These are phyloP conservation scores for Hiodon alosoides DNA, from an alignment of 2,113 vertebrate genomes.

Conservation along the genomic window DNA sequence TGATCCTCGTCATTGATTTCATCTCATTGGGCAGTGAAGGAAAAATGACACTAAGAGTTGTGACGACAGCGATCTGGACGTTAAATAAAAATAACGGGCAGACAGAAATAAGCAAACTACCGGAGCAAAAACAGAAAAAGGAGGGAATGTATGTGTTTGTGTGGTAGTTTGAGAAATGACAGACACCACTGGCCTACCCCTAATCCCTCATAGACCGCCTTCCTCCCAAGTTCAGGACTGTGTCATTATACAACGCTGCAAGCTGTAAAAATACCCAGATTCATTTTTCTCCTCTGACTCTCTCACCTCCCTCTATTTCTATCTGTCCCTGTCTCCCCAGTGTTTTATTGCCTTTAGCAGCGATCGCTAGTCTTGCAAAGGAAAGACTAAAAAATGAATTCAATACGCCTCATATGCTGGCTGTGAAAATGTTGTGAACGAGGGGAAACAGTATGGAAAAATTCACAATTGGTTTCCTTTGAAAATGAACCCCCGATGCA, in stretches of 20 bases:
- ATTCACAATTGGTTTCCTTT: too few relatives aligned
- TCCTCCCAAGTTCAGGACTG: conserved; percentile 7
- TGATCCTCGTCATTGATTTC: not conserved
- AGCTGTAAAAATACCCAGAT: conserved; percentile 21
- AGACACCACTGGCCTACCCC: not conserved
- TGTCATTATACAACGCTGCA: not conserved
- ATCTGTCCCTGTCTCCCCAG: conserved; percentile 6
- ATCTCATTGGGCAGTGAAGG: not conserved
- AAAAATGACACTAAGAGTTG: not conserved
- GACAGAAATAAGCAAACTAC: too few relatives aligned
- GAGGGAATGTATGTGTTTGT: not conserved
- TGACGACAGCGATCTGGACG: not conserved
- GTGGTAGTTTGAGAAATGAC: not conserved
- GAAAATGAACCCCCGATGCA: not conserved
- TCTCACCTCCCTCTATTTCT: not conserved
- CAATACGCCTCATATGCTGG: not conserved
- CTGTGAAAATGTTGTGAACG: not conserved
- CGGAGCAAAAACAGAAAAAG: not conserved
- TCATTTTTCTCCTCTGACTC: not conserved
- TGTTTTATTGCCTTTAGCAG: conserved; percentile 4
- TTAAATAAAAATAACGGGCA: not conserved
- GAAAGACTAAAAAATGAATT: not conserved
- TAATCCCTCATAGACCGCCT: conserved; percentile 4
- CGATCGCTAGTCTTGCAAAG: not conserved
- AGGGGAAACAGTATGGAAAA: too few relatives aligned